Evolutionary conservation across 2,888 invertebrate species (phyloP).

Genomic region (Steromphala cineraria): DNA sequence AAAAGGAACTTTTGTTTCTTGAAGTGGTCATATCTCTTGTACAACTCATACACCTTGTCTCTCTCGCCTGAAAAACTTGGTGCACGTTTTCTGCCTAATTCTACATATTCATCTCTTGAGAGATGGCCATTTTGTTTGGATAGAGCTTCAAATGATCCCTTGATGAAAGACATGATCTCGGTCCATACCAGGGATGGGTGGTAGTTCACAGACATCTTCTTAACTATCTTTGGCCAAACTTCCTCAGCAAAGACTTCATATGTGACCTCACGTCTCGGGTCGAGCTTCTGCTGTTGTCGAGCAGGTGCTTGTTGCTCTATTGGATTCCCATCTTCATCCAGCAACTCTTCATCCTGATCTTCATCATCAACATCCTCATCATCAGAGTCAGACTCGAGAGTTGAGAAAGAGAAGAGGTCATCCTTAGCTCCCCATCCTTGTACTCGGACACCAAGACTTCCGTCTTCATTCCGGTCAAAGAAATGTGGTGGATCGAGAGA

Average conservation of each 20-base stretch:
- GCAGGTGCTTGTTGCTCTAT: constrained; percentile 7
- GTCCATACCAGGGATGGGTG: constrained; percentile 68
- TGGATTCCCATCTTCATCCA: constrained; percentile 30
- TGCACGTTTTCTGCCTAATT: constrained; percentile 58
- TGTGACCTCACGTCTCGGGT: constrained; percentile 63
- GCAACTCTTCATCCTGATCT: constrained; percentile 34
- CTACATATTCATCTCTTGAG: constrained; percentile 47
- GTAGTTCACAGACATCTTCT: constrained; percentile 37
- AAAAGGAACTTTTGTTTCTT: constrained; percentile 49
- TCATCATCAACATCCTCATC: constrained; percentile 48
- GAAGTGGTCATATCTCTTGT: constrained; percentile 49
- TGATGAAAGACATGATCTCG: constrained; percentile 68
- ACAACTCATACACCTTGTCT: constrained; percentile 51
- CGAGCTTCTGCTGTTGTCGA: constrained; percentile 33
- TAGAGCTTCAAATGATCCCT: constrained; percentile 61
- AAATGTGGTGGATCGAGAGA: constrained; percentile 61
- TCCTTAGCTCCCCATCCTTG: constrained; percentile 43
- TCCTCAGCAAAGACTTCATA: constrained; percentile 63
- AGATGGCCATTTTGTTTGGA: constrained; percentile 45
- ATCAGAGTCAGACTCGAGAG: constrained; percentile 32
- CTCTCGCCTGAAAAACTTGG: constrained; percentile 58
- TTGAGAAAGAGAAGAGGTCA: constrained; percentile 38
- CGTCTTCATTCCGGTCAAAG: constrained; percentile 62
- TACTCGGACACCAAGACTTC: constrained; percentile 22
- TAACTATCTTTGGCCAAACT: constrained; percentile 59